These are phyloP conservation scores for Drosophila kanekoi DNA, from an alignment of 2,888 invertebrate species.

Conservation along the genomic window DNA sequence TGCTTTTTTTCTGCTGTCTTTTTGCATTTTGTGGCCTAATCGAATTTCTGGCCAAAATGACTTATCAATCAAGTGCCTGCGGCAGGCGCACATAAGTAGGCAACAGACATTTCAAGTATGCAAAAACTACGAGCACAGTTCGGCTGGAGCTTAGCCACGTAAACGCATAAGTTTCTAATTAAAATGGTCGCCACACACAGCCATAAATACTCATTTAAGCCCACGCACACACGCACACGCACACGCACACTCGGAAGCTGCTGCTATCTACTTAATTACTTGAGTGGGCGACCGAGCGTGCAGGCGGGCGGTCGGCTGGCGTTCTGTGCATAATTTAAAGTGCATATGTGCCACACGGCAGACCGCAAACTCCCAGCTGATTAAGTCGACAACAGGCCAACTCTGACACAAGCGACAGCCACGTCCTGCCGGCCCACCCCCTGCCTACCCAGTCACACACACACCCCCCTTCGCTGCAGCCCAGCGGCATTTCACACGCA, in stretches of 20 bases:
- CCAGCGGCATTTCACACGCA: conserved; percentile 73
- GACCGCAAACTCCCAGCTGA: conserved; percentile 65
- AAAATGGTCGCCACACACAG: conserved; percentile 48
- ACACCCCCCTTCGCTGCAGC: conserved; percentile 17
- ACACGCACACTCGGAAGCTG: conserved; percentile 16
- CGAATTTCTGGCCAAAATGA: conserved; percentile 33
- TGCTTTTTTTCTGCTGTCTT: conserved; percentile 15
- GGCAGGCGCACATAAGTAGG: conserved; percentile 30
- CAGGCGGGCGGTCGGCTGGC: conserved; percentile 7
- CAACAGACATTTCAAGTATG: conserved; percentile 26
- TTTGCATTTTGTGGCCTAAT: conserved; percentile 23
- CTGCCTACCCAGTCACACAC: not conserved
- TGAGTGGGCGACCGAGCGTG: conserved; percentile 43
- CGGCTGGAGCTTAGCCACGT: conserved; percentile 35
- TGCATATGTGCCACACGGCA: conserved; percentile 64
- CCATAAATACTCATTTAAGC: conserved; percentile 59
- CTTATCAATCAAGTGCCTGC: conserved; percentile 68
- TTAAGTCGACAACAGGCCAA: conserved; percentile 65
- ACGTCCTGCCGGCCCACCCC: not conserved
- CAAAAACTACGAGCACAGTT: conserved; percentile 10
- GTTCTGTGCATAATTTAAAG: conserved; percentile 74
- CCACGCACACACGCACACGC: conserved; percentile 26
- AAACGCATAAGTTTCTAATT: conserved; percentile 70
- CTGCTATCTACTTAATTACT: conserved; percentile 78
- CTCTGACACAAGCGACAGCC: conserved; percentile 22